phyloP scores from a whole-genome alignment of 2,888 invertebrate species.

The Trimorus sp. region DNA sequence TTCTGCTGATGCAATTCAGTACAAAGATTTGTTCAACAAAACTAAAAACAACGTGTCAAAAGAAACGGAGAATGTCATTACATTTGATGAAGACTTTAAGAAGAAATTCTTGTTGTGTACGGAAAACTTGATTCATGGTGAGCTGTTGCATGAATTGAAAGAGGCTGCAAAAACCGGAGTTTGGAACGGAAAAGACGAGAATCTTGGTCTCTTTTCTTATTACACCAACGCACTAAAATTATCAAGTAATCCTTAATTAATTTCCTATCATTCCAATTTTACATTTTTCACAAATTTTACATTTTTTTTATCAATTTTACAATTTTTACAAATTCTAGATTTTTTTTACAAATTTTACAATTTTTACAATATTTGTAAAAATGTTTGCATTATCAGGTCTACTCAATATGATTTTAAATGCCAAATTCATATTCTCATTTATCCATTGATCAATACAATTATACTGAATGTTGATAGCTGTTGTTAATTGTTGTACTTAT shows the following conservation, averaged over 20 bases:
- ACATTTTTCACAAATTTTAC: too few species aligned
- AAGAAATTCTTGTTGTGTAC: not conserved
- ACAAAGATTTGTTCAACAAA: not conserved
- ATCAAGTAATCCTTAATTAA: conserved; percentile 3
- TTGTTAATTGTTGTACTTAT: too few species aligned
- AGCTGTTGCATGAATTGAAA: conserved; percentile 8
- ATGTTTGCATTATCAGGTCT: too few species aligned
- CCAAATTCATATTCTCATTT: too few species aligned
- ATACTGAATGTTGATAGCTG: too few species aligned
- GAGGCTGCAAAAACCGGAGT: not conserved
- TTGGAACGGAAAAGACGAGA: not conserved
- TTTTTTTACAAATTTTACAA: not conserved
- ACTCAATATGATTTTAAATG: too few species aligned
- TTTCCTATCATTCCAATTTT: not conserved
- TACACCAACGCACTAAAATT: not conserved
- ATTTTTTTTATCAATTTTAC: not conserved
- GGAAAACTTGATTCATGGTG: not conserved
- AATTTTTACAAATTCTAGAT: too few species aligned
- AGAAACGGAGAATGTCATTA: too few species aligned
- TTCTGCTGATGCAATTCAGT: conserved; percentile 35
- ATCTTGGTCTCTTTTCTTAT: conserved; percentile 15
- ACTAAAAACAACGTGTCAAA: too few species aligned
- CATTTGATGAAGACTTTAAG: not conserved
- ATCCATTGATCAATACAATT: too few species aligned
- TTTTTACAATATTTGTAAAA: too few species aligned